Conservation (phyloP, 2,888 invertebrate genomes). For the Apodemia hepburni region DNA sequence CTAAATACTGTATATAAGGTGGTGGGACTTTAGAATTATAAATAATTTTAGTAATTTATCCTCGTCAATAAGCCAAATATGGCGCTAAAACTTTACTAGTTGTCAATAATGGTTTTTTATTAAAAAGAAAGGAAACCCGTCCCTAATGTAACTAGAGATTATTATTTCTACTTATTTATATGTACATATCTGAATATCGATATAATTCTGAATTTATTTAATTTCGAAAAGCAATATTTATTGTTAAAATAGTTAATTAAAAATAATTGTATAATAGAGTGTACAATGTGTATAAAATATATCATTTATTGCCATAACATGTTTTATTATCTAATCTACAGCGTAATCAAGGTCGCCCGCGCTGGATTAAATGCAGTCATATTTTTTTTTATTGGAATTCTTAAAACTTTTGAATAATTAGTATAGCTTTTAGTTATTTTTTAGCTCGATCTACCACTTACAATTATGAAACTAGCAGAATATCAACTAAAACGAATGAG, state of each 20-base stretch:
- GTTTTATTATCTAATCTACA: neutral
- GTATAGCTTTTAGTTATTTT: no score
- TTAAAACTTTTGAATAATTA: no score
- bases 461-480: no score
- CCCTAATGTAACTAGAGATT: slow-evolving; percentile 18
- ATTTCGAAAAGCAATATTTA: slow-evolving; percentile 34
- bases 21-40: slow-evolving; percentile 41
- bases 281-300: slow-evolving; percentile 34
- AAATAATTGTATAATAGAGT: slow-evolving; percentile 31
- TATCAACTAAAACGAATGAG: no score
- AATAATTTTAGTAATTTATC: slow-evolving; percentile 14
- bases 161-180: slow-evolving; percentile 22
- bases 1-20: slow-evolving; percentile 56
- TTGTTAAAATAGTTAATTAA: slow-evolving; percentile 27
- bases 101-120: slow-evolving; percentile 17
- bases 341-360: no score
- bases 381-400: no score
- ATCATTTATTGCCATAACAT: slow-evolving; percentile 15
- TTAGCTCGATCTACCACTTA: no score
- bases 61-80: slow-evolving; percentile 2
- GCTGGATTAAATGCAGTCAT: no score
- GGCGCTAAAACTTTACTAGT: neutral
- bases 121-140: slow-evolving; percentile 14
- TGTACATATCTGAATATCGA: slow-evolving; percentile 19
- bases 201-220: slow-evolving; percentile 18